phyloP scores from a whole-genome alignment of 2,888 invertebrate genomes.

The Teleiodes luculella region DNA sequence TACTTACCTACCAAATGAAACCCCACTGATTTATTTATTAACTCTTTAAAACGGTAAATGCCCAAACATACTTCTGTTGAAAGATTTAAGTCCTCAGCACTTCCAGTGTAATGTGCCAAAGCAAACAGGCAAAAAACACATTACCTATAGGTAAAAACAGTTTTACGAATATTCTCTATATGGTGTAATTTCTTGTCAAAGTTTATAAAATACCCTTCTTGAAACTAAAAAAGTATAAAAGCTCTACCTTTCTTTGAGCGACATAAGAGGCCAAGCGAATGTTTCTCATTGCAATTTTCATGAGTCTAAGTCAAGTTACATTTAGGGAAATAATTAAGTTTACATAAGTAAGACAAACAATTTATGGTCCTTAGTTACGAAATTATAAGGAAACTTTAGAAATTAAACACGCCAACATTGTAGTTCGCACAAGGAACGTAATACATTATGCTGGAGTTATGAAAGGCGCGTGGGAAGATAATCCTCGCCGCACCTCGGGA shows the following conservation, averaged over 20 bases:
- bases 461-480: constrained; percentile 43
- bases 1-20: neutral
- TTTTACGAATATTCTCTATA: too few species aligned
- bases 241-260: too few species aligned
- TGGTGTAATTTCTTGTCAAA: too few species aligned
- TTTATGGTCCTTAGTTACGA: neutral
- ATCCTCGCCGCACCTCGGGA: constrained; percentile 36
- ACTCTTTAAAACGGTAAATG: neutral
- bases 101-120: neutral
- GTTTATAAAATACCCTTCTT: too few species aligned
- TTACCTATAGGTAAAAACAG: too few species aligned
- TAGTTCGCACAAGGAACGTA: constrained; percentile 23
- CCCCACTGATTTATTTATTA: neutral
- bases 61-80: neutral
- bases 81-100: neutral
- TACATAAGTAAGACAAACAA: constrained; percentile 1
- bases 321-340: constrained; percentile 10
- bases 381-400: constrained; percentile 9
- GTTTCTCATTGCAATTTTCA: too few species aligned
- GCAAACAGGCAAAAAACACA: too few species aligned
- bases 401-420: neutral
- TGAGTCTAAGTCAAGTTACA: too few species aligned
- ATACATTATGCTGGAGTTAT: constrained; percentile 37
- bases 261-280: too few species aligned
- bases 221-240: too few species aligned